These are phyloP conservation scores for Peribatodes rhomboidaria DNA, from an alignment of 2,888 invertebrate species.

Conservation along the genomic window DNA sequence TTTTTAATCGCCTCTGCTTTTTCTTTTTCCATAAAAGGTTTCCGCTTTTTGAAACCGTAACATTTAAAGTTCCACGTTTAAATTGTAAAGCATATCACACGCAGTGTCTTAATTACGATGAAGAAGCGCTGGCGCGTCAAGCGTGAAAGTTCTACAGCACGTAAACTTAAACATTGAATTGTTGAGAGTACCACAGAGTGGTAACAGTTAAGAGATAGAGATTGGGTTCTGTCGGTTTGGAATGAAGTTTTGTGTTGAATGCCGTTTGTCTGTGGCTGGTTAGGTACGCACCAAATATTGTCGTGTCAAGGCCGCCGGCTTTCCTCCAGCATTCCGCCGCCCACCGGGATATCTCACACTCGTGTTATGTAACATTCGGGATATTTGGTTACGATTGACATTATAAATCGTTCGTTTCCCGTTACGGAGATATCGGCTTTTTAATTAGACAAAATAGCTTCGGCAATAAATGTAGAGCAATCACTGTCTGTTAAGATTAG, in stretches of 20 bases:
- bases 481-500: not conserved
- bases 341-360: constrained; percentile 84
- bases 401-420: constrained; percentile 61
- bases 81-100: constrained; percentile 51
- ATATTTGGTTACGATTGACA: constrained; percentile 78
- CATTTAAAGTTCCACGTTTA: constrained; percentile 20
- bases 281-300: constrained; percentile 79
- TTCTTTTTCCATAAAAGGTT: constrained; percentile 58
- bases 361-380: constrained; percentile 77
- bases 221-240: constrained; percentile 49
- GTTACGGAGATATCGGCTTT: constrained; percentile 45
- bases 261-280: constrained; percentile 64
- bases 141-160: constrained; percentile 75
- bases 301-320: constrained; percentile 84
- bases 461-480: constrained; percentile 18
- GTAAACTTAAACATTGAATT: constrained; percentile 46
- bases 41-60: constrained; percentile 32
- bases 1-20: constrained; percentile 80
- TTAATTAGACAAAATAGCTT: constrained; percentile 35
- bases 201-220: constrained; percentile 31
- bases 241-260: constrained; percentile 40
- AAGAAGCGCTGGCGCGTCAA: constrained; percentile 71
- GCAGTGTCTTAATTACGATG: constrained; percentile 73
- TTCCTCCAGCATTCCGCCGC: constrained; percentile 85
- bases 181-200: constrained; percentile 66